Conservation (phyloP, 2,888 invertebrate species). For the Microdon myrmicae region DNA sequence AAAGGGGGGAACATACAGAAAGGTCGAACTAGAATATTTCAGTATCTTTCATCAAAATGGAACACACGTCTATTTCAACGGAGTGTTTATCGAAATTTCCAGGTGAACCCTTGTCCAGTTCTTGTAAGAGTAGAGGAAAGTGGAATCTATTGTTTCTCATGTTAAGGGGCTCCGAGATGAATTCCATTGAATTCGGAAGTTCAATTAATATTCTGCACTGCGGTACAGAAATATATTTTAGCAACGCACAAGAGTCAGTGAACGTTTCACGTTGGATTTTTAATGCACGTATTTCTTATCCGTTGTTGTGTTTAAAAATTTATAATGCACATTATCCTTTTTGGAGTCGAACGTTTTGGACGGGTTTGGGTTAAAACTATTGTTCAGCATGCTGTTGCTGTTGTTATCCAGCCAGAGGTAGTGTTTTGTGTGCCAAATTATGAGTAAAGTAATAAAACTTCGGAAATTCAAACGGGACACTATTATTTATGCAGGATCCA, state of each 20-base stretch:
- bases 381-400: conserved; percentile 8
- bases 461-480: conserved; percentile 21
- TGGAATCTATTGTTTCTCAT: too few relatives aligned
- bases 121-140: too few relatives aligned
- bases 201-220: conserved; percentile 46
- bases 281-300: conserved; percentile 49
- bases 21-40: too few relatives aligned
- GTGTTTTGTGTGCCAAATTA: conserved; percentile 1
- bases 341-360: conserved; percentile 4
- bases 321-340: conserved; percentile 46
- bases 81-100: conserved; percentile 47
- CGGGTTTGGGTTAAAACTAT: conserved; percentile 15
- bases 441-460: conserved; percentile 34
- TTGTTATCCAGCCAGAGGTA: neutral
- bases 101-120: too few relatives aligned
- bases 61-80: conserved; percentile 40
- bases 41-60: conserved; percentile 49
- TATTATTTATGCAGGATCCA: conserved; percentile 27
- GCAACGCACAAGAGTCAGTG: conserved; percentile 41
- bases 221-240: conserved; percentile 33
- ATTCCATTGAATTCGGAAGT: conserved; percentile 27
- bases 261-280: conserved; percentile 52
- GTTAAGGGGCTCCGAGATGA: conserved; percentile 10
- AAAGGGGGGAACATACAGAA: too few relatives aligned
- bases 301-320: conserved; percentile 52